Percentiles rank a stretch among this genome's conserved stretches.
phyloP scores from a whole-genome alignment of 2,113 vertebrate species.

The Canis aureus region DNA sequence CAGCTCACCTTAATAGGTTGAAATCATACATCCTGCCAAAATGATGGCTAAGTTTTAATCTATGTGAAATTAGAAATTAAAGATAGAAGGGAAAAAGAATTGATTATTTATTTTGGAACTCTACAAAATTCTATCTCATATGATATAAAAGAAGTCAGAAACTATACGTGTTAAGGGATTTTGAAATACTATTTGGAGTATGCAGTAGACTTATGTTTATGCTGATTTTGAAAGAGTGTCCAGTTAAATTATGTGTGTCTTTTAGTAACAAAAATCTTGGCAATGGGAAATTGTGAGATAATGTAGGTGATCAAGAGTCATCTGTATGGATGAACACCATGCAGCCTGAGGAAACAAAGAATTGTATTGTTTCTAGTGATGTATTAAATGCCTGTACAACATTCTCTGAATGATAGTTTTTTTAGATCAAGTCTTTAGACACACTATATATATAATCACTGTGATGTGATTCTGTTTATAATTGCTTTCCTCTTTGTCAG shows the following conservation, averaged over 20 bases:
- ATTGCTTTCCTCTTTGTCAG: slow-evolving; percentile 29
- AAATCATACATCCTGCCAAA: slow-evolving; percentile 70
- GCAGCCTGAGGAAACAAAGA: slow-evolving; percentile 39
- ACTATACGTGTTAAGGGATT: slow-evolving; percentile 21
- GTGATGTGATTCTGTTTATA: slow-evolving; percentile 20
- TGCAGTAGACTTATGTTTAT: neutral
- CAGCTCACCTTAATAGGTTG: slow-evolving; percentile 65
- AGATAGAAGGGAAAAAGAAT: slow-evolving; percentile 21
- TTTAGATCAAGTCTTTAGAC: slow-evolving; percentile 14
- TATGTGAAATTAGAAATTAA: slow-evolving; percentile 64
- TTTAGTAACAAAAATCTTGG: slow-evolving; percentile 48
- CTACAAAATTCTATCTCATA: slow-evolving; percentile 44
- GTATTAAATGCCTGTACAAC: neutral
- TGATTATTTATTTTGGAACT: slow-evolving; percentile 49
- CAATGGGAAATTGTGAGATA: slow-evolving; percentile 31
- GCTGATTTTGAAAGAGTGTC: slow-evolving; percentile 24
- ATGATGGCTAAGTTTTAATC: slow-evolving; percentile 66
- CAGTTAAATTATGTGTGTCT: slow-evolving; percentile 21
- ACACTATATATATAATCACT: neutral
- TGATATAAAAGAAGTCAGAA: slow-evolving; percentile 24
- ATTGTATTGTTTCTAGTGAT: slow-evolving; percentile 24
- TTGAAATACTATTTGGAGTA: slow-evolving; percentile 43
- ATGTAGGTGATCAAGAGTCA: slow-evolving; percentile 10
- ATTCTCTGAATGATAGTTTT: slow-evolving; percentile 50
- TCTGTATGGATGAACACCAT: slow-evolving; percentile 15